Base-by-base conservation (phyloP, 2,113 vertebrate species). In the Gavialis gangeticus region DNA sequence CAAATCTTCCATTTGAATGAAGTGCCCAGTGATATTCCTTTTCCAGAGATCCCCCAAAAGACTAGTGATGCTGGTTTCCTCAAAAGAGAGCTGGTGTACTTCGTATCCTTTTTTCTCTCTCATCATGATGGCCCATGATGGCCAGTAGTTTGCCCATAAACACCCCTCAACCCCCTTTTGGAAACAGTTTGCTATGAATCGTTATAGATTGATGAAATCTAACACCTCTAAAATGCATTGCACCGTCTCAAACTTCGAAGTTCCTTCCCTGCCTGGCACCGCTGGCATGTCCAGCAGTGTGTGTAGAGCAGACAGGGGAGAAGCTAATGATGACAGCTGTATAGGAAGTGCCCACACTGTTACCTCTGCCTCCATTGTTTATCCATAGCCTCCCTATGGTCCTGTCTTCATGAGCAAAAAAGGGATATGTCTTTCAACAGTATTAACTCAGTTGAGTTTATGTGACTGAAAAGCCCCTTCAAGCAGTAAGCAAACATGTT, bases 171-270 rank as follows among this genome's bases (percentile, higher is more conserved):
- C 79, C 85, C 25, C 10, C 0, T 0, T 30, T 75, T 75, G 85
- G 78, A 82, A 88, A 84, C 3, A 63, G 79, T 4, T 56, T 89
- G 5, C 46, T 73, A 28, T 81, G 28, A 58, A 75, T 87, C 6
- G 19, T 19, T 0, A 0, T 60, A 17, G 34, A 18, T 90, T 87
- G 79, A n/a, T 11, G 12, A 69, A 17, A 54, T 13, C 37, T 81
- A 87, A 69, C 25, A 1, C 1, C 66, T 10, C 54, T 93, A 66
- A 19, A 90, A 10, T 34, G 14, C 21, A 25, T 46, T 46, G 46
- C 34, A 24, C 13, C 34, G 11, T 73, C 22, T 13, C 22, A 24
- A 13, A 73, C 4, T 6, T 13, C 24, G 67, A 46, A 46, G 46
- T 46, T 46, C 46, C 7, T 46, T 46, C 10, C 28, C 24, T 73